phyloP scores from a whole-genome alignment of 2,113 vertebrate species.

The Ceyx cyanopectus region DNA sequence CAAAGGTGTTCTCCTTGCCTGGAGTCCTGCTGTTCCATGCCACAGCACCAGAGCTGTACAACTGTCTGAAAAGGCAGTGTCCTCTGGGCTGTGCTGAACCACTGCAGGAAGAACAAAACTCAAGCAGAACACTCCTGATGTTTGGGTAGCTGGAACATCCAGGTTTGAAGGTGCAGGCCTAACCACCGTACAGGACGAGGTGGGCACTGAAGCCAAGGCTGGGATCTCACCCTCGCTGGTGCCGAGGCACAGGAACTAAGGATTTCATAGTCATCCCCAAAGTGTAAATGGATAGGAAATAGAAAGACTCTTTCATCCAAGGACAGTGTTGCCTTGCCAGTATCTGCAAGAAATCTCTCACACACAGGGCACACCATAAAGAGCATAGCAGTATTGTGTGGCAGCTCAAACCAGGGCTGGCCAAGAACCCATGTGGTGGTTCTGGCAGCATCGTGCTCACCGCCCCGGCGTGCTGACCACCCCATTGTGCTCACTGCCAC shows the following conservation, averaged over 20 bases:
- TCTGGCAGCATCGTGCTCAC: not conserved
- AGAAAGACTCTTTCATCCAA: not conserved
- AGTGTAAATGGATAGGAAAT: not conserved
- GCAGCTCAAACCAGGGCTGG: not conserved
- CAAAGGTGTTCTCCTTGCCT: not conserved
- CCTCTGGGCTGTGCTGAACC: not conserved
- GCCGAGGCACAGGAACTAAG: not conserved
- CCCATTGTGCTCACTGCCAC: not conserved
- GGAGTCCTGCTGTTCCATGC: not conserved
- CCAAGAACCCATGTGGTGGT: not conserved
- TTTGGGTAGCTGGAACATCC: not conserved
- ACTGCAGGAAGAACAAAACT: not conserved
- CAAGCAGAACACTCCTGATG: not conserved
- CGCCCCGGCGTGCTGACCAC: not conserved
- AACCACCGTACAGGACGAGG: fast-evolving
- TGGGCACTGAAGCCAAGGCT: not conserved
- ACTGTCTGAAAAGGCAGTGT: not conserved
- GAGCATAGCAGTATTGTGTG: not conserved
- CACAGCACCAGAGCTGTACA: not conserved
- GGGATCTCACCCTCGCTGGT: not conserved
- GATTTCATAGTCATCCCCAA: not conserved
- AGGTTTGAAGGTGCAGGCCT: not conserved
- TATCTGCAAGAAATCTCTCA: not conserved
- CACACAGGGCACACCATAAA: fast-evolving
- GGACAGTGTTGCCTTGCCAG: not conserved